These are phyloP conservation scores for Dimorphilus gyrociliatus DNA, from an alignment of 2,888 invertebrate genomes.

Conservation along the genomic window DNA sequence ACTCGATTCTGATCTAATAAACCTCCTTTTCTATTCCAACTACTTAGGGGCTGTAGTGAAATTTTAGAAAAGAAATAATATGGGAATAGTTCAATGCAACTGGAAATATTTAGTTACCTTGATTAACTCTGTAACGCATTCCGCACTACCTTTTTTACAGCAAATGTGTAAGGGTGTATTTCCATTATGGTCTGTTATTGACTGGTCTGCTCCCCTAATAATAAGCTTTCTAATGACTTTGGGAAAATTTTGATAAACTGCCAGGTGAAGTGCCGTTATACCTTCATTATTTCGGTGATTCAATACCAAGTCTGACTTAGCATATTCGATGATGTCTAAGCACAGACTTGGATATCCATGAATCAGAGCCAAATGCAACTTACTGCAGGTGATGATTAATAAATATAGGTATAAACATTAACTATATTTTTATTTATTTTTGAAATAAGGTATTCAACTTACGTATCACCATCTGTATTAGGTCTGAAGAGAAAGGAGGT, in stretches of 20 bases:
- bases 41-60: too few species aligned
- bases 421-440: too few species aligned
- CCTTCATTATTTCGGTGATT: constrained; percentile 63
- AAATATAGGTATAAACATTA: too few species aligned
- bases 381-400: constrained; percentile 43
- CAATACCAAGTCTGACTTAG: constrained; percentile 57
- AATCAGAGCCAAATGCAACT: constrained; percentile 67
- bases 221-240: constrained; percentile 58
- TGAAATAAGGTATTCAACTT: too few species aligned
- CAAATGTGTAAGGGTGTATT: constrained; percentile 76
- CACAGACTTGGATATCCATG: constrained; percentile 57
- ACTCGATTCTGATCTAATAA: too few species aligned
- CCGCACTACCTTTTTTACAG: constrained; percentile 50
- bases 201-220: constrained; percentile 54
- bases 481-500: too few species aligned
- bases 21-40: too few species aligned
- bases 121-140: constrained; percentile 56
- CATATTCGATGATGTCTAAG: constrained; percentile 55
- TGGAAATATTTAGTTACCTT: too few species aligned
- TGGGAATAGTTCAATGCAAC: too few species aligned
- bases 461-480: too few species aligned
- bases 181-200: constrained; percentile 54
- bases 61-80: too few species aligned
- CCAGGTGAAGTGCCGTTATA: constrained; percentile 64
- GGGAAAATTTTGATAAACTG: constrained; percentile 59